Base-by-base conservation (phyloP, 1,140 invertebrate species). In the Bombus impatiens region DNA sequence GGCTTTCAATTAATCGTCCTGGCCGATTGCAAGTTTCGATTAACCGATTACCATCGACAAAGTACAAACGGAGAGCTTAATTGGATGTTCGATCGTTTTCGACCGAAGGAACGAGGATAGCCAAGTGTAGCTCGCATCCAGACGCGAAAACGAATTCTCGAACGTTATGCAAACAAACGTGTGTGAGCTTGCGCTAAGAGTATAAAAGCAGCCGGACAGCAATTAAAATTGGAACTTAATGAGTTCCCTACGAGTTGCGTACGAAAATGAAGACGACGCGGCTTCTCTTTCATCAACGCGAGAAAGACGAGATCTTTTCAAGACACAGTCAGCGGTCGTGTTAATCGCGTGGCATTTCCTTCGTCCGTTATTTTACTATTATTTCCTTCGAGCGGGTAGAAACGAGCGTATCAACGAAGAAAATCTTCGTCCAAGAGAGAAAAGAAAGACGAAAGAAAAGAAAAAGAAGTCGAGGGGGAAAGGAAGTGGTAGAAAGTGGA, bases 191-290 rank as follows among this genome's bases (percentile, higher is more conserved):
- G 47, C 2, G 1, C 28, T n/a, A 28, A 35, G 53, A 5, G 75
- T 28, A 47, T 35, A 68, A 79, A 68, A 68, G 10, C 57, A 32
- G 62, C 22, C n/a, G 42, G 62, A 42, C n/a, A 68, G 40, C 35
- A 68, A 68, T 79, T 79, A 67, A 68, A 79, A 67, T 79, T 78
- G 28, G 77, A 78, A 32, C n/a, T 65, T 78, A 78, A 78, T 35
- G 77, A 78, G 59, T n/a, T 44, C 28, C n/a, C 8, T 9, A 22
- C 44, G 70, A 71, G 10, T 75, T 9, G 74, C 44, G 35, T 8
- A n/a, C 42, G 42, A 44, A n/a, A 35, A n/a, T 13, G 22, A 40
- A 28, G 25, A 47, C 44, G 37, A n/a, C n/a, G 12, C 47, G 28
- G 59, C 59, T 62, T 12, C n/a, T n/a, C 25, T 71, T 71, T 57